Base-by-base conservation (phyloP, 2,797 vertebrate genomes). In the Emydoidea blandingii region DNA sequence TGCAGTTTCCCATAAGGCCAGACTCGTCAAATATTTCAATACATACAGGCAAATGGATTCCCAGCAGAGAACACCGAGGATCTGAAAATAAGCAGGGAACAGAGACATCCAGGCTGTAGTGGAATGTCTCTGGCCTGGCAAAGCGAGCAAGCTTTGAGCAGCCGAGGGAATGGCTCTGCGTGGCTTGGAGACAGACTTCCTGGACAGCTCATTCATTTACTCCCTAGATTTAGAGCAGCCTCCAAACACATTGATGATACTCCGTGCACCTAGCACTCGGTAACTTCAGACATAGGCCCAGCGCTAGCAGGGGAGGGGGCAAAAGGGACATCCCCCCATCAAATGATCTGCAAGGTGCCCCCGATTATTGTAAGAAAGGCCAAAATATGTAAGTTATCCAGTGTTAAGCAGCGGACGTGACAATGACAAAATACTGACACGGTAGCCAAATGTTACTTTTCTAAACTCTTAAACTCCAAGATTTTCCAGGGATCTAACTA, bases 101-200 rank as follows among this genome's bases (percentile, higher is more conserved):
- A 54, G 86, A 91, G 78, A 87, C 59, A 95, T 82, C 87, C 84
- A 86, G 82, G 82, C 57, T 93, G 91, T 57, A 62, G 87, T 78
- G 31, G 34, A 54, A 8, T 78, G 92, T 80, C 31, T 11, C 34
- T 37, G 12, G 62, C 57, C 3, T 87, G 52, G 94, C 93, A 88
- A 41, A 93, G 14, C 21, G 91, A 94, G 29, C 82, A 11, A 9
- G 12, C 19, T 65, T 92, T 78, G 49, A 72, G 34, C 72, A 78
- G 44, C 74, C 15, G 14, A 49, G 44, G 27, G n/a, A 11, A 31
- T 18, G 8, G 5, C 79, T 18, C 5, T 37, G 29, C 10, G 18
- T 91, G 90, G 31, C 62, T 94, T 91, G 81, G 52, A 91, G 88
- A 74, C 5, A 88, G 80, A 2, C 1, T 49, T 94, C 79, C 0